Percentiles rank a stretch among this genome's conserved stretches.
These are phyloP conservation scores for Apis laboriosa DNA, from an alignment of 1,140 invertebrate species.

Conservation along the genomic window DNA sequence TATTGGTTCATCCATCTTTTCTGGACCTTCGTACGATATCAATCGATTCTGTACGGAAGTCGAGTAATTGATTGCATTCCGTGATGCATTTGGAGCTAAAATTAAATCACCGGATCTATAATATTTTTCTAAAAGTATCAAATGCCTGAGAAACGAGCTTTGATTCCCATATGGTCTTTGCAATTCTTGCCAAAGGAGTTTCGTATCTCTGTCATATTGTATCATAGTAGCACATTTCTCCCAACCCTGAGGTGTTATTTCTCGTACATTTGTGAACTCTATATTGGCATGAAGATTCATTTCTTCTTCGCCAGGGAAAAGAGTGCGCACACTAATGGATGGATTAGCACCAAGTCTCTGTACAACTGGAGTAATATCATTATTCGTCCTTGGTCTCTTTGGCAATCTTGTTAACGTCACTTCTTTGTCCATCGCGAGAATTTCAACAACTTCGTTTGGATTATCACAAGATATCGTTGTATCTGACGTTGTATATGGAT, in stretches of 20 bases:
- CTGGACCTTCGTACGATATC: constrained; percentile 85
- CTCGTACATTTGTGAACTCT: constrained; percentile 86
- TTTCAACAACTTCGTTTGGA: constrained; percentile 73
- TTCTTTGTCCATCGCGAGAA: constrained; percentile 79
- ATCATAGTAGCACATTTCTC: constrained; percentile 89
- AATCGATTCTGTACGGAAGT: constrained; percentile 89
- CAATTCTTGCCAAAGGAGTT: constrained; percentile 89
- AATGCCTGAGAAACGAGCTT: constrained; percentile 90
- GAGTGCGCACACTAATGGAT: constrained; percentile 88
- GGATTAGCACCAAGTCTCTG: constrained; percentile 86
- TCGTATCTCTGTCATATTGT: constrained; percentile 91
- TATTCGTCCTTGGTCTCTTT: constrained; percentile 71
- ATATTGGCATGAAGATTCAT: constrained; percentile 88
- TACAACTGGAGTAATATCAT: constrained; percentile 78
- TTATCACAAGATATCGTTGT: constrained; percentile 37
- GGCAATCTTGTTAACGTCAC: constrained; percentile 78
- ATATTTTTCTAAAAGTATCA: constrained; percentile 91
- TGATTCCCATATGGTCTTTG: constrained; percentile 92
- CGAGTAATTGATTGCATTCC: constrained; percentile 88
- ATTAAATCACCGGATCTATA: constrained; percentile 88
- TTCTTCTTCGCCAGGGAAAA: constrained; percentile 90
- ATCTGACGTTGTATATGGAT: constrained; percentile 23
- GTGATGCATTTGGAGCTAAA: constrained; percentile 86
- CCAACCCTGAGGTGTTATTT: constrained; percentile 89
- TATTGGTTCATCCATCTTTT: constrained; percentile 77